Conservation (phyloP, 2,113 vertebrate species). For the Sander lucioperca region DNA sequence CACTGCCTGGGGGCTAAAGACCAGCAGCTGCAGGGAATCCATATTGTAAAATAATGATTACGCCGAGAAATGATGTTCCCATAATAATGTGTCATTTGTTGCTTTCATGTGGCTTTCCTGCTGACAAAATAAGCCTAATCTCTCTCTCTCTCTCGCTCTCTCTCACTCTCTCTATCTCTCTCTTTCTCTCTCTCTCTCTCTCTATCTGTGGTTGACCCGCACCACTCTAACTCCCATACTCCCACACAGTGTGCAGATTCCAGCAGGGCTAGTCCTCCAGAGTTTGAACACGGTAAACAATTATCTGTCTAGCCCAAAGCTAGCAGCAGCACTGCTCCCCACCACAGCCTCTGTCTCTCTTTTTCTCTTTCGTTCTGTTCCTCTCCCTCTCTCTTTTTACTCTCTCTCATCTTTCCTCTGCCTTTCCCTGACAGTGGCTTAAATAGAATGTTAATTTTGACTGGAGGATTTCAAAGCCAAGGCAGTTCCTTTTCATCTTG, state of each 20-base stretch:
- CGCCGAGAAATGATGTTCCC: slow-evolving; percentile 79
- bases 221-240: slow-evolving; percentile 80
- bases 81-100: slow-evolving; percentile 83
- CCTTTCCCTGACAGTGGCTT: slow-evolving; percentile 77
- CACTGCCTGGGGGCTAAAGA: slow-evolving; percentile 67
- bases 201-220: slow-evolving; percentile 65
- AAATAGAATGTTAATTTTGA: slow-evolving; percentile 85
- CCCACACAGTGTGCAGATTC: slow-evolving; percentile 85
- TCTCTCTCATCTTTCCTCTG: slow-evolving; percentile 72
- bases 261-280: slow-evolving; percentile 83
- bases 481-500: slow-evolving; percentile 79
- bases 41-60: slow-evolving; percentile 84
- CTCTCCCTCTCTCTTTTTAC: slow-evolving; percentile 55
- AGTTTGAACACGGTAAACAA: slow-evolving; percentile 86
- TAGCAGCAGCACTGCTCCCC: slow-evolving; percentile 35
- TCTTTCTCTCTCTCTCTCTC: slow-evolving; percentile 7
- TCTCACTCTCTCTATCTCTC: slow-evolving; percentile 62
- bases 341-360: slow-evolving; percentile 14
- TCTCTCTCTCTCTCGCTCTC: slow-evolving; percentile 49
- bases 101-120: slow-evolving; percentile 85
- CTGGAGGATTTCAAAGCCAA: slow-evolving; percentile 79
- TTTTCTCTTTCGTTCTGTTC: slow-evolving; percentile 10
- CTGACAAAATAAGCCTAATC: slow-evolving; percentile 85
- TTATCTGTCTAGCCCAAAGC: slow-evolving; percentile 84
- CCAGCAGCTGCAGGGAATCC: slow-evolving; percentile 73